Evolutionary conservation across 1,140 invertebrate genomes (phyloP), one percentile per base, ranked within the genome.

Genomic region (Heliconius hermathena): DNA sequence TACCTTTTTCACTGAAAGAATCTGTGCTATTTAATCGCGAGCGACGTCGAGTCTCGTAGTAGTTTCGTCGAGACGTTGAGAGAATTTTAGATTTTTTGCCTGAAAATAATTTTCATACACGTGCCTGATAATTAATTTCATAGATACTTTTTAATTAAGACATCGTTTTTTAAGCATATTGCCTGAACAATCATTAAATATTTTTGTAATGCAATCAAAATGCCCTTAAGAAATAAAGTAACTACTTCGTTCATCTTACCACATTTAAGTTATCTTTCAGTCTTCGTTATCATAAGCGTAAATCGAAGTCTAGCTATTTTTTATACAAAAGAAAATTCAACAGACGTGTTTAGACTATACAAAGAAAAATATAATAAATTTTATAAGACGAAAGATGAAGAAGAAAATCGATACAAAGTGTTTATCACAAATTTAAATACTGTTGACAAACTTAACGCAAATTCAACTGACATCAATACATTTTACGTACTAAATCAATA

Each of bases 381-480:
- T 2, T 92, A 91, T 80, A 76, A 79, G 76, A 83, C 76, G 81
- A 52, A 41, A 66, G 54, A 41, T 8, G 85, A 85, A 41, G 89
- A 91, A 84, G 54, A 80, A 71, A 73, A 41, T 57, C 87, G 81
- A 26, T 84, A 83, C 22, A 71, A 81, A 74, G 86, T 85, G 74
- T 92, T 92, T 84, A 75, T 87, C 75, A 76, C 83, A 8, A 92
- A 91, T 86, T 83, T 89, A 74, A 84, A 89, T 81, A 81, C 82
- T 81, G 81, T 87, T 22, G 81, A 81, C 36, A 57, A 80, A 74
- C 74, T 90, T 26, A 91, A 90, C 80, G 82, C 83, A 78, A 74
- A 80, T 22, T 78, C 79, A 29, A 80, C 78, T 36, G 85, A 85
- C 54, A 75, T 78, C 70, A 74, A 84, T 46, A 83, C 82, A 41